phyloP scores from a whole-genome alignment of 2,888 invertebrate genomes.

The Agrilus mali region DNA sequence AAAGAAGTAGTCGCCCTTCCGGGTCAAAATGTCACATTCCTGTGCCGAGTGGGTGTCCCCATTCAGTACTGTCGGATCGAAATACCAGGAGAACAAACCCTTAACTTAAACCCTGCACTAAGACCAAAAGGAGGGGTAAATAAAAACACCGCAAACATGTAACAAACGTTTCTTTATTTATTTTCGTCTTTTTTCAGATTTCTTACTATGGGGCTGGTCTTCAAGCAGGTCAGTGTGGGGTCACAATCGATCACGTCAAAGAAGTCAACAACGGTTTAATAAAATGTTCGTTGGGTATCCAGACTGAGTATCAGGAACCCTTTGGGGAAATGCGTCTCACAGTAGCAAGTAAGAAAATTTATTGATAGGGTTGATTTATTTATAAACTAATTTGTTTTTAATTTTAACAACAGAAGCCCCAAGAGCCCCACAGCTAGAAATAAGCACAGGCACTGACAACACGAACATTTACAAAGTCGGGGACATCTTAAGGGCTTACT shows the following conservation, averaged over 20 bases:
- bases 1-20: constrained; percentile 41
- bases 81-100: constrained; percentile 34
- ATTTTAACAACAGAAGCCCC: constrained; percentile 33
- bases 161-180: neutral
- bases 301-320: constrained; percentile 43
- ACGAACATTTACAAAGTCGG: constrained; percentile 43
- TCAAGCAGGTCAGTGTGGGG: constrained; percentile 59
- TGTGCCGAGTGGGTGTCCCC: constrained; percentile 44
- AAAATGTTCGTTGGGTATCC: constrained; percentile 51
- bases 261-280: constrained; percentile 59
- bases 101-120: constrained; percentile 36
- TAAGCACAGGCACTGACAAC: constrained; percentile 30
- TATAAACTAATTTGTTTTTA: constrained; percentile 1
- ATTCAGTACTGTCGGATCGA: constrained; percentile 48
- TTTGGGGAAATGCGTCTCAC: constrained; percentile 47
- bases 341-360: constrained; percentile 55
- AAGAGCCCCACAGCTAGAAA: constrained; percentile 34
- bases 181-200: constrained; percentile 17
- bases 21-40: constrained; percentile 42
- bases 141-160: constrained; percentile 1
- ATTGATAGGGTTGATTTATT: neutral
- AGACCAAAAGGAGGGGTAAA: constrained; percentile 31
- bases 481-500: constrained; percentile 50
- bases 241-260: constrained; percentile 47
- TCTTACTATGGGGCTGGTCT: constrained; percentile 38